A percentile compares a stretch with the other conserved stretches of the same genome.
phyloP scores from a whole-genome alignment of 35 echinoderm and acorn worm genomes.

The Apostichopus californicus region DNA sequence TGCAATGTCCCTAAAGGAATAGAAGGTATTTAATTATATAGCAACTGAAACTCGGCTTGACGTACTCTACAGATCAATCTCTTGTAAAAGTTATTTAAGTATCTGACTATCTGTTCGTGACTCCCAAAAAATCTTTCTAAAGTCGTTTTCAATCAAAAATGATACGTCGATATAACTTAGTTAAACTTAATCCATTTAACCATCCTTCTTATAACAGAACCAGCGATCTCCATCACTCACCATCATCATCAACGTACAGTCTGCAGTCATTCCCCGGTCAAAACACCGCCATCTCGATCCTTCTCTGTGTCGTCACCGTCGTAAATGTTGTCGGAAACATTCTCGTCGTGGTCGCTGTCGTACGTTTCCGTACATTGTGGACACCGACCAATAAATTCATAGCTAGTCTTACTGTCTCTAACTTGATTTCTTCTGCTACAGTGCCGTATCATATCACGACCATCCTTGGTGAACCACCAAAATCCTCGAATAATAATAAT shows the following conservation, averaged over 20 bases:
- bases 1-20: no score
- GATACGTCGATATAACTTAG: no score
- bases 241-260: background rate
- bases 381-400: constrained; percentile 66
- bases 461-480: background rate
- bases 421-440: constrained; percentile 44
- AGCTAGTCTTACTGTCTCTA: constrained; percentile 44
- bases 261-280: background rate
- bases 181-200: no score
- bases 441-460: constrained; percentile 25
- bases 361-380: constrained; percentile 26
- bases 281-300: background rate
- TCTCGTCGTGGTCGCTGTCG: constrained; percentile 59
- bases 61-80: no score
- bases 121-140: no score
- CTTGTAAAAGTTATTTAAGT: no score
- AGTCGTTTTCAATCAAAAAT: no score
- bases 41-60: no score
- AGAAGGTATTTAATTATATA: no score
- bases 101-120: no score
- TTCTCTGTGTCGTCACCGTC: constrained; percentile 10
- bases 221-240: background rate
- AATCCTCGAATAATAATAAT: no score
- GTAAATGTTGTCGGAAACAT: constrained; percentile 62
- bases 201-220: no score